Evolutionary conservation across 2,113 vertebrate species (phyloP).

Genomic region (Dicentrarchus labrax): DNA sequence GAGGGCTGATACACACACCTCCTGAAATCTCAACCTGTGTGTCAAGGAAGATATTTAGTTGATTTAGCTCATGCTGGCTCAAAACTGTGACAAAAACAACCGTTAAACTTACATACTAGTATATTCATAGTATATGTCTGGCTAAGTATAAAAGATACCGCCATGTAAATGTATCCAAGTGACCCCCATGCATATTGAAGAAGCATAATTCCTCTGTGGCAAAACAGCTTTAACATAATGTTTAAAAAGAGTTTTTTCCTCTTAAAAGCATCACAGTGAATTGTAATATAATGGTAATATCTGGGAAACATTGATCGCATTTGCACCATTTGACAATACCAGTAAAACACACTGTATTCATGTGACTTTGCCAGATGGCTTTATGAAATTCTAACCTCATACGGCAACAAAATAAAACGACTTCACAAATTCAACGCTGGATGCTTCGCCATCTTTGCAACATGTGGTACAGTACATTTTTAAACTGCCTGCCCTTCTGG

Average conservation of each 20-base stretch:
- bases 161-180: neutral
- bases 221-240: neutral
- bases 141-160: neutral
- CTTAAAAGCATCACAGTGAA: too few species aligned
- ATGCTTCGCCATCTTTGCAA: neutral
- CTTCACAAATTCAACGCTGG: neutral
- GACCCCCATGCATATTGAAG: neutral
- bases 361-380: neutral
- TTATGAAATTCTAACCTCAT: neutral
- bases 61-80: neutral
- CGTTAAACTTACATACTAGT: neutral
- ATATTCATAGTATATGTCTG: neutral
- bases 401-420: neutral
- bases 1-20: neutral
- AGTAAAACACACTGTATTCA: neutral
- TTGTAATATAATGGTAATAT: too few species aligned
- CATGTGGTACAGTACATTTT: neutral
- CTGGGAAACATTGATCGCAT: too few species aligned
- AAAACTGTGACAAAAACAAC: neutral
- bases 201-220: neutral
- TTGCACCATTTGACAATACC: neutral
- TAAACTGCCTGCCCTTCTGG: constrained; percentile 7
- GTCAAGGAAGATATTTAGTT: neutral
- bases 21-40: neutral
- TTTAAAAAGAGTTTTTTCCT: neutral